Evolutionary conservation across 1,140 invertebrate genomes (phyloP).

Genomic region (Neuroterus valhalla): DNA sequence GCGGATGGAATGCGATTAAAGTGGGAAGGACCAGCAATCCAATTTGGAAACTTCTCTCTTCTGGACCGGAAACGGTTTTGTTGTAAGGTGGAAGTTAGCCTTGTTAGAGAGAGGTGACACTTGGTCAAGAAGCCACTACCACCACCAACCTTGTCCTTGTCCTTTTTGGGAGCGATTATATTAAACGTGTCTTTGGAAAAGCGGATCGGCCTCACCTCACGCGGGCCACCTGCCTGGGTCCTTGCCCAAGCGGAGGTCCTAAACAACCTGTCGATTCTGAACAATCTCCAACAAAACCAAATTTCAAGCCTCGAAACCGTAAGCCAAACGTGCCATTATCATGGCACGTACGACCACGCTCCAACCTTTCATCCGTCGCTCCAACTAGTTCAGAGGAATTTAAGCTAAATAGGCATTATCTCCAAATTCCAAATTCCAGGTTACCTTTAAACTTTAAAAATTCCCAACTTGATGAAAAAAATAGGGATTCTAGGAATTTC

Average conservation of each 20-base stretch:
- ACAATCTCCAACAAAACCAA: slow-evolving; percentile 37
- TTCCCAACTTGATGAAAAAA: background rate
- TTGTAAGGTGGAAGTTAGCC: background rate
- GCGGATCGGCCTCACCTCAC: slow-evolving; percentile 43
- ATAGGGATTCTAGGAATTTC: slow-evolving; percentile 35
- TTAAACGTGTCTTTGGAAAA: slow-evolving; percentile 33
- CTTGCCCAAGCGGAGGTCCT: slow-evolving; percentile 38
- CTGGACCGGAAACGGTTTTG: slow-evolving; percentile 41
- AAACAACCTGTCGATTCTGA: slow-evolving; percentile 56
- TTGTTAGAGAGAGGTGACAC: slow-evolving; percentile 30
- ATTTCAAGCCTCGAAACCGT: slow-evolving; percentile 44
- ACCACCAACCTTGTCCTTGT: slow-evolving; percentile 45
- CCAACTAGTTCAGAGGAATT: slow-evolving; percentile 17
- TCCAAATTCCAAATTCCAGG: background rate
- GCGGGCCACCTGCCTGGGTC: slow-evolving; percentile 48
- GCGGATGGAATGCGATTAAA: slow-evolving; percentile 28
- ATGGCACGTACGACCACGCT: slow-evolving; percentile 60
- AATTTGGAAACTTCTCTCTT: slow-evolving; percentile 44
- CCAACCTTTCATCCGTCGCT: slow-evolving; percentile 36
- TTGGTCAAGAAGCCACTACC: slow-evolving; percentile 61
- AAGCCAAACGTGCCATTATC: slow-evolving; percentile 66
- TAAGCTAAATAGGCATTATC: slow-evolving; percentile 24
- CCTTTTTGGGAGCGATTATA: slow-evolving; percentile 19
- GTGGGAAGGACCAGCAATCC: slow-evolving; percentile 43
- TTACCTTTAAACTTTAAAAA: slow-evolving; percentile 1